Conservation (phyloP, 2,113 vertebrate genomes). For the Chaetorhynchus papuensis region DNA sequence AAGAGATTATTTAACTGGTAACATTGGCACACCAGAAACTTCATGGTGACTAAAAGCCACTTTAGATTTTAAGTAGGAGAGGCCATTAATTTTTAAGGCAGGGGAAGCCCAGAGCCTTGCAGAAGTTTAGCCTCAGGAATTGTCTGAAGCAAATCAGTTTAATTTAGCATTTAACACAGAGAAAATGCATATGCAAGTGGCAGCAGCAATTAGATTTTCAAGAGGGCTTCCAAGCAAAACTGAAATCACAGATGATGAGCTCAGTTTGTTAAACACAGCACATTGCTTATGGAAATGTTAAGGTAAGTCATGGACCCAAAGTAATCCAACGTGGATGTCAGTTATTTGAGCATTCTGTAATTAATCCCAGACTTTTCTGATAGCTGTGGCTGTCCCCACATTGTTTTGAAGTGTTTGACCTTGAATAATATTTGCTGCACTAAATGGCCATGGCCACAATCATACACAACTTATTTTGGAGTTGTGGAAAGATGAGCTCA, state of each 20-base stretch:
- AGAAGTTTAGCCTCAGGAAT: background rate
- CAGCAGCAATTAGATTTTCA: background rate
- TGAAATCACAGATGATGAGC: background rate
- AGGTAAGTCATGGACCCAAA: background rate
- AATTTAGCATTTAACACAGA: background rate
- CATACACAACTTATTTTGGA: background rate
- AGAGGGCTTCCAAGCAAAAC: background rate
- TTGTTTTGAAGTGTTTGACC: background rate
- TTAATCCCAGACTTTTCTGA: background rate
- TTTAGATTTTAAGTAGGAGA: background rate
- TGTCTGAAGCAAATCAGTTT: background rate
- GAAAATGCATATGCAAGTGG: background rate
- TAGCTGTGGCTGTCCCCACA: background rate
- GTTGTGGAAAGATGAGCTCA: background rate
- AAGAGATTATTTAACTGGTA: background rate
- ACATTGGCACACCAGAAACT: background rate
- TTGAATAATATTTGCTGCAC: background rate
- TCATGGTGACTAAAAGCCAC: background rate
- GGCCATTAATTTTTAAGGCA: background rate
- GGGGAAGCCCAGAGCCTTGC: background rate
- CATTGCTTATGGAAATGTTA: background rate
- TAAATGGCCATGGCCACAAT: rapidly evolving
- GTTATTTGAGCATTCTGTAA: background rate
- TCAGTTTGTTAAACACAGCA: background rate
- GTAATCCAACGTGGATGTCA: background rate